Percentiles rank a stretch among this genome's conserved stretches.
These are phyloP conservation scores for Hydropsyche tenuis DNA, from an alignment of 1,140 invertebrate genomes.

Conservation along the genomic window DNA sequence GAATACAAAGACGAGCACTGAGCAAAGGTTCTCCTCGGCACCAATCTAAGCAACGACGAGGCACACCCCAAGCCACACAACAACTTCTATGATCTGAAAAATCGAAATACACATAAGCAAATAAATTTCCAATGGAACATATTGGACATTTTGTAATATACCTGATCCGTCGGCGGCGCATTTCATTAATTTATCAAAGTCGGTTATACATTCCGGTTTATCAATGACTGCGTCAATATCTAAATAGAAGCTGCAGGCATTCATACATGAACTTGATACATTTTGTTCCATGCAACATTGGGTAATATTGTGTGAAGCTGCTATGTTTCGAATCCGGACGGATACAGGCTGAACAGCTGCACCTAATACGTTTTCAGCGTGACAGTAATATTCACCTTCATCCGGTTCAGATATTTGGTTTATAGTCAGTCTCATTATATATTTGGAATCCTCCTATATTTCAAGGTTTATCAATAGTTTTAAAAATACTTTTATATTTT, in stretches of 20 bases:
- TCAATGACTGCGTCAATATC: conserved; percentile 82
- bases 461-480: not conserved
- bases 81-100: conserved; percentile 76
- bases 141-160: conserved; percentile 41
- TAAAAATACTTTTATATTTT: conserved; percentile 14
- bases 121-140: not conserved
- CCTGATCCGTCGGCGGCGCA: conserved; percentile 78
- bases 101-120: not conserved
- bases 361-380: conserved; percentile 81
- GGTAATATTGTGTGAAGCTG: conserved; percentile 71
- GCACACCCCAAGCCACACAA: conserved; percentile 74
- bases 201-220: conserved; percentile 76
- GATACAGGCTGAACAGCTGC: conserved; percentile 73
- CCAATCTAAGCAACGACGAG: conserved; percentile 64
- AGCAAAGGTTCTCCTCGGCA: conserved; percentile 61
- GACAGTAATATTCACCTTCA: conserved; percentile 80
- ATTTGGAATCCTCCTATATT: conserved; percentile 64
- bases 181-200: conserved; percentile 85
- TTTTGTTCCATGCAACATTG: conserved; percentile 73
- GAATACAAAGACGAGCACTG: conserved; percentile 68
- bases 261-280: conserved; percentile 74
- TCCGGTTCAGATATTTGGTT: conserved; percentile 72
- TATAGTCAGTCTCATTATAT: conserved; percentile 75
- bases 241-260: conserved; percentile 80
- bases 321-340: conserved; percentile 67